Base-by-base conservation (phyloP, 92 coral and sea anemone genomes). In the Hydrozoanthus gracilis region DNA sequence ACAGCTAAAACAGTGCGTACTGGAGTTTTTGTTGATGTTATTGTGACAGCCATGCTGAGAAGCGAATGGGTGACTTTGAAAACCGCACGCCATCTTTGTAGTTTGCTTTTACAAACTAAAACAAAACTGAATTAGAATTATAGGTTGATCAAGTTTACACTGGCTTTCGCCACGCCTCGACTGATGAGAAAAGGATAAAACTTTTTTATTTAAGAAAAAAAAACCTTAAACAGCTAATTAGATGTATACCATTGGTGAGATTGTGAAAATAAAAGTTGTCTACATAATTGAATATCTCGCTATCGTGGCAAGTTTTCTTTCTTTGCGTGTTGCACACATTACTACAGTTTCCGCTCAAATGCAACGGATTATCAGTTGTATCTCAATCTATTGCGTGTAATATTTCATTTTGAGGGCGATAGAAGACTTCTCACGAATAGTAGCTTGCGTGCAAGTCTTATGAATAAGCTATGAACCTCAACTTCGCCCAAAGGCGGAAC, bases 131-230 rank as follows among this genome's bases (percentile, higher is more conserved):
- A 62, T 49, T 58, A 67, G 48, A 80, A 80, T 80, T 66, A 47
- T 65, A 17, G 61, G 14, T 61, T 80, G 54, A 65, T 80, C 45
- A 74, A 65, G 73, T 80, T 80, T 66, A n/a, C 27, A 4, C 45
- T 80, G 17, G 50, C 20, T 80, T 65, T 80, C 44, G 85, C 74
- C 85, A 80, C 85, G 75, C 85, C 85, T 80, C 72, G 60, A 65
- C 74, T 65, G 85, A 80, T 49, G 56, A 35, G 16, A 15, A 15
- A 64, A 17, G 61, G 45, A 65, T 65, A 80, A 80, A 80, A 80
- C 16, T 17, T 45, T 48, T 79, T 65, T 46, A 8, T 27, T 27
- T 27, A 27, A 27, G 39, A 27, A 27, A 80, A 65, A 65, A 80
- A 64, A 47, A 14, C 35, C 27, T 65, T 61, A 47, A 80, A 80